Percentiles rank a stretch among this genome's conserved stretches.
phyloP scores from a whole-genome alignment of 2,797 vertebrate genomes.

The Spinus olivaceus region DNA sequence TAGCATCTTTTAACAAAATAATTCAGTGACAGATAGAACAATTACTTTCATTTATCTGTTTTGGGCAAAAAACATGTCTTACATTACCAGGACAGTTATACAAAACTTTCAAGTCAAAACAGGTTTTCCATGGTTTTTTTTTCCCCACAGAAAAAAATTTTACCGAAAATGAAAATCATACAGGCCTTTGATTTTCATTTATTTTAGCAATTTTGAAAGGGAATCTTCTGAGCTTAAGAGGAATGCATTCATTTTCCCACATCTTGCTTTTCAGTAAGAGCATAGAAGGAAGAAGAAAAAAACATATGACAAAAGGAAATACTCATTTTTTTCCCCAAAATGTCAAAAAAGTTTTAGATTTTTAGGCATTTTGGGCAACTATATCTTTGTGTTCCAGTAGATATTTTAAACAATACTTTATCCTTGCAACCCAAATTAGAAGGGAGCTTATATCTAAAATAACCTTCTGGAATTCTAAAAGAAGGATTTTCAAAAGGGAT shows the following conservation, averaged over 20 bases:
- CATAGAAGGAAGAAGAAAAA: not conserved
- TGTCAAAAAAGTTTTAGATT: not conserved
- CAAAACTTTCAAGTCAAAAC: not conserved
- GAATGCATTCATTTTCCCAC: not conserved
- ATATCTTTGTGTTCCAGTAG: not conserved
- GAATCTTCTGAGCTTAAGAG: not conserved
- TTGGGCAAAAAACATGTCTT: not conserved
- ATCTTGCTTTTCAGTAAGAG: not conserved
- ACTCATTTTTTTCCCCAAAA: not conserved
- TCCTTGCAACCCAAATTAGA: not conserved
- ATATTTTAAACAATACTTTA: not conserved
- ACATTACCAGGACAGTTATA: not conserved
- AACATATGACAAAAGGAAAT: not conserved
- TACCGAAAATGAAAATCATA: not conserved
- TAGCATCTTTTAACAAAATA: not conserved
- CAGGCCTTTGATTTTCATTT: not conserved
- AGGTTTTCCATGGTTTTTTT: accelerated
- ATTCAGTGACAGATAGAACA: not conserved
- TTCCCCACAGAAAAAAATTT: not conserved
- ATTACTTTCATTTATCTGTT: not conserved
- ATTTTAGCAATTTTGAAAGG: not conserved
- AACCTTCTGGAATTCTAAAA: not conserved
- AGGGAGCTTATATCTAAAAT: not conserved
- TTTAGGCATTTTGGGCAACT: not conserved
- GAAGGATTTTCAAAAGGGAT: not conserved